Conservation (phyloP, 2,113 vertebrate species). For the Ageneiosus marmoratus region DNA sequence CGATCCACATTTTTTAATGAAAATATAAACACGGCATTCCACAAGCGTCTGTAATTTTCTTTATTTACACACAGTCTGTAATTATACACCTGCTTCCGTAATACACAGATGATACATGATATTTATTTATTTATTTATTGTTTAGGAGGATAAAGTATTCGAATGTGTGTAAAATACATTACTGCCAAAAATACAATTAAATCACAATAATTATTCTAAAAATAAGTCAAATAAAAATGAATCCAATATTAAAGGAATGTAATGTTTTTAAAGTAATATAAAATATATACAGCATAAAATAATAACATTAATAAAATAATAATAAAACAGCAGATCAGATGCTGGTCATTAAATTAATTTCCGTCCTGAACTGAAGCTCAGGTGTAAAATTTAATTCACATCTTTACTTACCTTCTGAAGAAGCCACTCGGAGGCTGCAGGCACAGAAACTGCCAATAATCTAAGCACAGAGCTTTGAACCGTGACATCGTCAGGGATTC, state of each 20-base stretch:
- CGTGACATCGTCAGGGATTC: constrained; percentile 81
- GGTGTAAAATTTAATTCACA: background rate
- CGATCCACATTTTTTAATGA: too few relatives aligned
- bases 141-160: background rate
- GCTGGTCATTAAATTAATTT: background rate
- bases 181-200: background rate
- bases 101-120: background rate
- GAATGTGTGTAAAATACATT: background rate
- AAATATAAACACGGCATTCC: background rate
- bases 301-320: background rate
- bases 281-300: background rate
- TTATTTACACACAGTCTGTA: background rate
- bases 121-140: background rate
- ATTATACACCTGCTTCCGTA: too few relatives aligned
- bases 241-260: background rate
- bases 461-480: constrained; percentile 95
- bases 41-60: background rate
- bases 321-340: too few relatives aligned
- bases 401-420: constrained; percentile 87
- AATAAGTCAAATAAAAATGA: background rate
- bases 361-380: background rate
- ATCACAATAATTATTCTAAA: background rate
- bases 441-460: constrained; percentile 97
- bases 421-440: constrained; percentile 89
- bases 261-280: background rate